These are phyloP conservation scores for Callipepla californica DNA, from an alignment of 2,113 vertebrate genomes.

Conservation along the genomic window DNA sequence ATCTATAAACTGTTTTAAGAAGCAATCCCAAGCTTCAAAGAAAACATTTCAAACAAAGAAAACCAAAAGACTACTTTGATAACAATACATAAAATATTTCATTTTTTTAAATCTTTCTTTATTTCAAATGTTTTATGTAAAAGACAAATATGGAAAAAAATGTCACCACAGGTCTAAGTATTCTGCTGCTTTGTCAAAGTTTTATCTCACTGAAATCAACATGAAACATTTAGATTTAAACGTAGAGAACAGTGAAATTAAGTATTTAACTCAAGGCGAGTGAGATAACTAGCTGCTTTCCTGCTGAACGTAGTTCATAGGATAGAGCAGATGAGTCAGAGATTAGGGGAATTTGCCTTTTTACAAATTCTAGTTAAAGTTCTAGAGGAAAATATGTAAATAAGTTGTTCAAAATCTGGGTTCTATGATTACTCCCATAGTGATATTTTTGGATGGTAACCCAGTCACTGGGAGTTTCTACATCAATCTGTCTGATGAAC, in stretches of 20 bases:
- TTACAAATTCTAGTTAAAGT: neutral
- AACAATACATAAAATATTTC: neutral
- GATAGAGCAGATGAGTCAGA: neutral
- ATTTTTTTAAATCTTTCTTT: neutral
- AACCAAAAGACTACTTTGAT: neutral
- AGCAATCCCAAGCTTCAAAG: neutral
- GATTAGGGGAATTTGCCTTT: neutral
- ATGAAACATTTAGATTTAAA: neutral
- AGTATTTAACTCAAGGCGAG: neutral
- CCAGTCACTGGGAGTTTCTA: neutral
- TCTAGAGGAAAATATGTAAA: neutral
- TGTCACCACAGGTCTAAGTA: neutral
- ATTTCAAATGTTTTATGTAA: neutral
- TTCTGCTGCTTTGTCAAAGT: neutral
- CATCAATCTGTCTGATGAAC: slow-evolving; percentile 11
- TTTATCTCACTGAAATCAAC: neutral
- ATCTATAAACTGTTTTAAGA: neutral
- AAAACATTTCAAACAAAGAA: neutral
- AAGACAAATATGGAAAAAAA: neutral
- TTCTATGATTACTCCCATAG: neutral
- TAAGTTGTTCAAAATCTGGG: neutral
- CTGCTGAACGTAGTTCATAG: neutral
- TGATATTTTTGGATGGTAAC: slow-evolving; percentile 20
- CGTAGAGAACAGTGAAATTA: neutral
- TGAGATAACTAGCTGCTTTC: neutral